Percentiles rank a stretch among this genome's conserved stretches.
Evolutionary conservation across 2,113 vertebrate species (phyloP).

Genomic region (Tragelaphus strepsiceros): DNA sequence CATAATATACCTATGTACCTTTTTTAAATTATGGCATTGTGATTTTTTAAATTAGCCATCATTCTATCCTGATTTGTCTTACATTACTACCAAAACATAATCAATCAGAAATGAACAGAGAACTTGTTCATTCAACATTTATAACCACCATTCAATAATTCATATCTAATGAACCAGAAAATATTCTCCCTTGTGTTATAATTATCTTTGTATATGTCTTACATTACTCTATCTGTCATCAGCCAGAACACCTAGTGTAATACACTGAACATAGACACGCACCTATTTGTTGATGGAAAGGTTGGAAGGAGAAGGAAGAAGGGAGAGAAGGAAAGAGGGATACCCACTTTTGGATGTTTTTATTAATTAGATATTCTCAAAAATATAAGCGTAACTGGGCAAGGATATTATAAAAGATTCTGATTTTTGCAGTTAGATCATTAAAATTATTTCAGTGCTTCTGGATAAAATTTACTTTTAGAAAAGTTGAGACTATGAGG

Average conservation of each 20-base stretch:
- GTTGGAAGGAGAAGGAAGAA: background rate
- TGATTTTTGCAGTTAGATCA: background rate
- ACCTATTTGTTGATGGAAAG: background rate
- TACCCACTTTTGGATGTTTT: background rate
- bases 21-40: background rate
- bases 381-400: background rate
- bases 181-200: background rate
- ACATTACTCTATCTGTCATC: background rate
- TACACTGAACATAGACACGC: background rate
- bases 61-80: slow-evolving; percentile 8
- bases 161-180: slow-evolving; percentile 39
- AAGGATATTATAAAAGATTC: background rate
- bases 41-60: slow-evolving; percentile 33
- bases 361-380: background rate
- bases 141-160: slow-evolving; percentile 28
- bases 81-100: background rate
- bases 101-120: slow-evolving; percentile 16
- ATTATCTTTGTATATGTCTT: slow-evolving; percentile 32
- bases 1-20: background rate
- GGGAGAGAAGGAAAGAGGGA: rapidly evolving
- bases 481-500: background rate
- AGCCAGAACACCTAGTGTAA: background rate
- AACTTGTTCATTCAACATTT: slow-evolving; percentile 28
- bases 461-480: background rate
- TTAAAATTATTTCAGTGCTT: background rate